Evolutionary conservation across 1,140 invertebrate species (phyloP), one percentile per base, ranked within the genome.

Genomic region (Drosophila orena): DNA sequence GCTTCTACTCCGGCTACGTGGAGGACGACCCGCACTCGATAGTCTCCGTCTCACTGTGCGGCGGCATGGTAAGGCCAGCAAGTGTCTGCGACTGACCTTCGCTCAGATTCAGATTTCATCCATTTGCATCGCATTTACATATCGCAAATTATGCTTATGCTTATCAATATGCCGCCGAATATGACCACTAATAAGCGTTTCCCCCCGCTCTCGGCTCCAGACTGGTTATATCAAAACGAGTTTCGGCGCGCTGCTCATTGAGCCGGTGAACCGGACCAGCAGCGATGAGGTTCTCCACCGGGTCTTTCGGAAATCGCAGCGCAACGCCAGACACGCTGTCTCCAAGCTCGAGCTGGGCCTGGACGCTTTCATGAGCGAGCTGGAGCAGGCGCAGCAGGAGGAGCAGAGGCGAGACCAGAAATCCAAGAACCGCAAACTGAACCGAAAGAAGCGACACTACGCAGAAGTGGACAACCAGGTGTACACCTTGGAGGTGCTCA

Each of bases 401-500:
- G 20, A 38, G 11, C 17, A 17, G 38, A 54, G 1, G 53, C 54
- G 2, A 1, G 49, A 77, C n/a, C 53, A 44, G 42, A 44, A 65
- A 5, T 42, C 75, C 37, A 6, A 50, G 30, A 55, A 49, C 8
- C 69, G 66, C 43, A 60, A 52, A 54, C 47, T 78, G 44, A 50
- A 49, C 42, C 80, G 91, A 0, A 70, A 61, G 47, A 92, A 90
- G 93, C 95, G 90, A 4, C 81, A 92, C 70, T 86, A 76, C 56
- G 34, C 47, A 7, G 77, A 77, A 22, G 65, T 55, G 52, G 77
- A 81, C 58, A 89, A 77, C 14, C 93, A 94, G 75, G 94, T 96
- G 72, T 95, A 96, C 90, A 96, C 95, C 77, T 94, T 97, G 37
- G 97, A 97, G 93, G 94, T 97, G 34, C 93, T 97, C 92, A 94